Evolutionary conservation across 2,888 invertebrate genomes (phyloP).

Genomic region (Drosophila kuntzei): DNA sequence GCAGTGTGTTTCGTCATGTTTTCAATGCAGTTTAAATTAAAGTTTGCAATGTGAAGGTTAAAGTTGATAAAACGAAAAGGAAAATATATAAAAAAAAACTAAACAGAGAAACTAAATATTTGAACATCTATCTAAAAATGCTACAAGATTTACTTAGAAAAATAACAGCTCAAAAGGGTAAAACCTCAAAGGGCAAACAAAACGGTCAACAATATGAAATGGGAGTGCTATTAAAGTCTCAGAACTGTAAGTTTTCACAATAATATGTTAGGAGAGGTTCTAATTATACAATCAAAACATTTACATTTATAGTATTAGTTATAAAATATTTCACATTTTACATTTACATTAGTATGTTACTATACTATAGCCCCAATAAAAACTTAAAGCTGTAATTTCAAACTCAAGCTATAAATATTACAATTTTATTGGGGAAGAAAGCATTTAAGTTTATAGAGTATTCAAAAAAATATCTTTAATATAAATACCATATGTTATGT

Average conservation of each 20-base stretch:
- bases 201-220: constrained; percentile 9
- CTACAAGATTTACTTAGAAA: constrained; percentile 47
- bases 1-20: background rate
- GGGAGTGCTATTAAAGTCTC: constrained; percentile 33
- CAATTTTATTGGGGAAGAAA: too few relatives aligned
- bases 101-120: background rate
- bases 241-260: constrained; percentile 43
- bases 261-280: background rate
- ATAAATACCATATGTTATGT: too few relatives aligned
- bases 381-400: too few relatives aligned
- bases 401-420: too few relatives aligned
- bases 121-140: constrained; percentile 41
- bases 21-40: constrained; percentile 37
- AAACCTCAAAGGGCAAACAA: constrained; percentile 23
- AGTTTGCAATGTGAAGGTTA: constrained; percentile 53
- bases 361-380: too few relatives aligned
- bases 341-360: too few relatives aligned
- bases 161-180: constrained; percentile 24
- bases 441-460: too few relatives aligned
- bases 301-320: background rate
- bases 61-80: background rate
- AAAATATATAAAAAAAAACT: constrained; percentile 15
- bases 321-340: too few relatives aligned
- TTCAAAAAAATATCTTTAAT: too few relatives aligned
- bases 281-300: background rate